phyloP scores from a whole-genome alignment of 2,888 invertebrate genomes.

The Elysia crispata region DNA sequence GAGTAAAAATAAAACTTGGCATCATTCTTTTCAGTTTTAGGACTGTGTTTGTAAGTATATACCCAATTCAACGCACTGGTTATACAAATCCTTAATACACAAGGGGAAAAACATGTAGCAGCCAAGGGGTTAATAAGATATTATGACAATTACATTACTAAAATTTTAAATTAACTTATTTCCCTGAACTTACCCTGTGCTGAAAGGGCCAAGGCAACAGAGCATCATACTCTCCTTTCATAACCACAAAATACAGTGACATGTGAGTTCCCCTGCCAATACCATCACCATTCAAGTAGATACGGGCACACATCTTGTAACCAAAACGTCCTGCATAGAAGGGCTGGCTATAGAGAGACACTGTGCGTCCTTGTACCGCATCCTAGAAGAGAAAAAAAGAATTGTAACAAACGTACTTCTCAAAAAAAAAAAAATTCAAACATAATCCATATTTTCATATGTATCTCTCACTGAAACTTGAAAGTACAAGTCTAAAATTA shows the following conservation, averaged over 20 bases:
- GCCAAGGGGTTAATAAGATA: too few relatives aligned
- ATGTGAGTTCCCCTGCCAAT: slow-evolving; percentile 72
- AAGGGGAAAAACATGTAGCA: too few relatives aligned
- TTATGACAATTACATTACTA: too few relatives aligned
- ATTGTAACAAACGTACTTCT: slow-evolving; percentile 39
- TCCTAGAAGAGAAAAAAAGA: slow-evolving; percentile 46
- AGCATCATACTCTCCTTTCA: slow-evolving; percentile 73
- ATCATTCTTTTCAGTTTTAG: too few relatives aligned
- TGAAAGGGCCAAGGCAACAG: slow-evolving; percentile 73
- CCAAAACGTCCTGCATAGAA: slow-evolving; percentile 72
- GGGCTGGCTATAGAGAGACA: slow-evolving; percentile 74
- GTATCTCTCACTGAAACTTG: too few relatives aligned
- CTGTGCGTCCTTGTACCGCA: slow-evolving; percentile 64
- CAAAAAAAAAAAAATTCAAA: slow-evolving; percentile 35
- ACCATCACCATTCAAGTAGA: slow-evolving; percentile 75
- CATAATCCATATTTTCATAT: neutral
- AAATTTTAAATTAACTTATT: too few relatives aligned
- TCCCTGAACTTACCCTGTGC: slow-evolving; percentile 54
- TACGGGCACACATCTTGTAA: slow-evolving; percentile 75
- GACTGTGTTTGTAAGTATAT: too few relatives aligned
- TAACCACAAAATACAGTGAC: slow-evolving; percentile 74
- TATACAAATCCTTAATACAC: too few relatives aligned
- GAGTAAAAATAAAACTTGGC: too few relatives aligned
- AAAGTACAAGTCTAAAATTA: too few relatives aligned
- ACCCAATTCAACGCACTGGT: too few relatives aligned